A percentile compares a stretch with the other conserved stretches of the same genome.
Conservation (phyloP, 2,797 vertebrate species). For the Hipposideros larvatus region DNA sequence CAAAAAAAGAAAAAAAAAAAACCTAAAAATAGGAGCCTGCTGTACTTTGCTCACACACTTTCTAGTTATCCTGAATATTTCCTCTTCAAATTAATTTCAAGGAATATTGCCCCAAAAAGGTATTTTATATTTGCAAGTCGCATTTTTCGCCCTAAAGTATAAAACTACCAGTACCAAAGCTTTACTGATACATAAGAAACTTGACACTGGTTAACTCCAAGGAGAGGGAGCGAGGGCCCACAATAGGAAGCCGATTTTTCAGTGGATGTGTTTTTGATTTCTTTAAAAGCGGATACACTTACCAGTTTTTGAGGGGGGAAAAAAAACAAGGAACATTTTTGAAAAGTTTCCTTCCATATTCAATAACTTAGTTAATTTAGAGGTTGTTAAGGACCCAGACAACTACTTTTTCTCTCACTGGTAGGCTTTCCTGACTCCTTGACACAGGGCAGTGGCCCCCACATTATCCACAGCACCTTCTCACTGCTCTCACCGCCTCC, state of each 20-base stretch:
- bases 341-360: background rate
- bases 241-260: background rate
- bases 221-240: background rate
- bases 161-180: slow-evolving; percentile 9
- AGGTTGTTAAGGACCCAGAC: background rate
- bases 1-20: background rate
- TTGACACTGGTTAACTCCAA: background rate
- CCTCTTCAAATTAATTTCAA: slow-evolving; percentile 10
- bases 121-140: background rate
- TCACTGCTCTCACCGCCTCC: background rate
- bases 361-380: slow-evolving; percentile 11
- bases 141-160: background rate
- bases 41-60: background rate
- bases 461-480: background rate
- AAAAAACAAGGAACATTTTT: background rate
- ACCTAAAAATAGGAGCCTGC: background rate
- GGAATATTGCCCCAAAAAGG: background rate
- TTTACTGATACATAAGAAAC: background rate
- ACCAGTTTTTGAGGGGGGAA: background rate
- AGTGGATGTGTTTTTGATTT: background rate
- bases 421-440: background rate
- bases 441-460: background rate
- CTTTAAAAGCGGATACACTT: background rate
- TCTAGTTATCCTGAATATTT: slow-evolving; percentile 24
- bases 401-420: background rate